Evolutionary conservation across 2,888 invertebrate species (phyloP).

Genomic region (Julus scandinavius): DNA sequence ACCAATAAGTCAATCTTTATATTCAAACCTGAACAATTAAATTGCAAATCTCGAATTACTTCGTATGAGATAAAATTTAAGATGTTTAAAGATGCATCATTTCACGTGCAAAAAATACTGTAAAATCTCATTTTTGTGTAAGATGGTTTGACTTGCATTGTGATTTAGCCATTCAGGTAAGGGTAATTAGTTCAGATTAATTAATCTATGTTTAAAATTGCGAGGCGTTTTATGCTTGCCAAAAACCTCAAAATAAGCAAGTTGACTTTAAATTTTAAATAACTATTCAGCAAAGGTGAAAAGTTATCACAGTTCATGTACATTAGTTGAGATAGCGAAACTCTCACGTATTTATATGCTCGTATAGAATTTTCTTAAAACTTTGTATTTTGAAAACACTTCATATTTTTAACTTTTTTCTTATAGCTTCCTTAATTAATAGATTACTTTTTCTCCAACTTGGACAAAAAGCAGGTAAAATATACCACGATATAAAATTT

Average conservation of each 20-base stretch:
- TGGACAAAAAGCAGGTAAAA: background rate
- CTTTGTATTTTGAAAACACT: background rate
- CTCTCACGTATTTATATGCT: background rate
- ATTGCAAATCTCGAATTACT: too few species aligned
- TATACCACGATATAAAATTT: constrained; percentile 25
- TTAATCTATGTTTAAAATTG: too few species aligned
- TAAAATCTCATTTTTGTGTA: too few species aligned
- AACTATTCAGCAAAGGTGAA: constrained; percentile 1
- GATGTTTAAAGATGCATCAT: too few species aligned
- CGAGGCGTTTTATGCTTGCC: too few species aligned
- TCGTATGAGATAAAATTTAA: too few species aligned
- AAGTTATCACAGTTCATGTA: background rate
- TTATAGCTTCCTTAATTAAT: background rate
- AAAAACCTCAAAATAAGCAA: background rate
- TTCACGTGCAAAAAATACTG: too few species aligned
- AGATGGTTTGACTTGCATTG: too few species aligned
- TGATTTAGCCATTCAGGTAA: background rate
- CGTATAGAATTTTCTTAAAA: background rate
- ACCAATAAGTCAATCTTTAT: too few species aligned
- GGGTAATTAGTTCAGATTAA: background rate
- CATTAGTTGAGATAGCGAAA: background rate
- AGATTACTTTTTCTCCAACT: background rate
- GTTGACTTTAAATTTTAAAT: background rate
- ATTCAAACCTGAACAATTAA: too few species aligned
- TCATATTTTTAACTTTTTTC: background rate